Conservation (phyloP, 2,113 vertebrate species). For the Melanerpes formicivorus region DNA sequence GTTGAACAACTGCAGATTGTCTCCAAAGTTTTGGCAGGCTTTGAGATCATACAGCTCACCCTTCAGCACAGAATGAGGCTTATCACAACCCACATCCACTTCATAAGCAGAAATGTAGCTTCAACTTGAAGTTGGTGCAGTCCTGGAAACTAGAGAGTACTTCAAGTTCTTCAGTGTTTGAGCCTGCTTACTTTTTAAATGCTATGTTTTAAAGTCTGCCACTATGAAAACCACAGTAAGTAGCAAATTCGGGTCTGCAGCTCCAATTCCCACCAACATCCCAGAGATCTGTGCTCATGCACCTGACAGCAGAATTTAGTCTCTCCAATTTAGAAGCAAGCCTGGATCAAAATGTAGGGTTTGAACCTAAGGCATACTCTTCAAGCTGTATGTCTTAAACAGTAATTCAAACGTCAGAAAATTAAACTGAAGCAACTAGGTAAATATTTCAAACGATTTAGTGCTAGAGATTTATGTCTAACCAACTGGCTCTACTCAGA, state of each 20-base stretch:
- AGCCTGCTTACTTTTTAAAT: not conserved
- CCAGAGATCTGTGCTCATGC: not conserved
- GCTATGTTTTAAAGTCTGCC: not conserved
- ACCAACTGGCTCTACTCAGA: not conserved
- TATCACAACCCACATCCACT: accelerated
- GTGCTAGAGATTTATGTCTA: not conserved
- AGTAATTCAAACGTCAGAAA: not conserved
- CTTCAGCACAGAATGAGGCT: not conserved
- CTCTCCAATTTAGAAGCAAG: not conserved
- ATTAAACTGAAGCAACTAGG: not conserved
- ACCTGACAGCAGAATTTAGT: not conserved
- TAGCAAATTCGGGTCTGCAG: not conserved
- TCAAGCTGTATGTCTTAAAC: not conserved
- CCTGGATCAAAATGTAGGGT: not conserved
- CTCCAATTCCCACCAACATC: not conserved
- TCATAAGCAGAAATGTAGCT: not conserved
- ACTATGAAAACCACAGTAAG: not conserved
- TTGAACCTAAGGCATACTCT: not conserved
- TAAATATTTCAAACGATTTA: constrained; percentile 28
- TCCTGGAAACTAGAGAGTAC: not conserved
- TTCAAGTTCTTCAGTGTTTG: not conserved
- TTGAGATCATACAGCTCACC: not conserved
- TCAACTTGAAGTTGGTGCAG: not conserved
- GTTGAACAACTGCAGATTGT: not conserved
- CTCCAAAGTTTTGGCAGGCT: not conserved